Percentiles rank a stretch among this genome's conserved stretches.
phyloP scores from a whole-genome alignment of 2,113 vertebrate genomes.

The Odocoileus hemionus region DNA sequence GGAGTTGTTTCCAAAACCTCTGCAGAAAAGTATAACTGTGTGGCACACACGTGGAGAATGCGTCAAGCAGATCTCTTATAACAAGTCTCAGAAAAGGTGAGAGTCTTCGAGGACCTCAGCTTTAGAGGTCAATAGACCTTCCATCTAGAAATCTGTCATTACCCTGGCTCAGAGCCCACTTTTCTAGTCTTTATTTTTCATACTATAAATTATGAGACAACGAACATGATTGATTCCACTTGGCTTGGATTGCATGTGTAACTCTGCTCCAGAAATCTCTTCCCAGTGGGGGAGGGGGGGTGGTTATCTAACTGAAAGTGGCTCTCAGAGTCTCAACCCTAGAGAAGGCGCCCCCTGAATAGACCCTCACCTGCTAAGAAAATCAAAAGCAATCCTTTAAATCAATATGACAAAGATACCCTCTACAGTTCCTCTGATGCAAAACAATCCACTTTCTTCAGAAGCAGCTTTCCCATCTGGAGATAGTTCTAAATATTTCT shows the following conservation, averaged over 20 bases:
- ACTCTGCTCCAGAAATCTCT: not conserved
- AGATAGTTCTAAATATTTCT: slow-evolving; percentile 32
- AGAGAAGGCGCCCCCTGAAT: not conserved
- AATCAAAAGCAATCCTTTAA: not conserved
- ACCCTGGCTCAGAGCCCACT: not conserved
- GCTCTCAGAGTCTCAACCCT: not conserved
- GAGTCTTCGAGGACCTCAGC: not conserved
- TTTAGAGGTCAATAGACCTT: not conserved
- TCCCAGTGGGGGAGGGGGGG: not conserved
- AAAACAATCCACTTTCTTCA: slow-evolving; percentile 18
- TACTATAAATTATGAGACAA: not conserved
- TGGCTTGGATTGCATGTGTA: not conserved
- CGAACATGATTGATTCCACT: not conserved
- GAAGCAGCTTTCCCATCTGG: slow-evolving; percentile 5
- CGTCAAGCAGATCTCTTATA: not conserved
- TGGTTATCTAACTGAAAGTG: not conserved
- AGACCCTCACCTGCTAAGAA: not conserved
- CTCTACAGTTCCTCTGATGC: not conserved
- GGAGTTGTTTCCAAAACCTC: not conserved
- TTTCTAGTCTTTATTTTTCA: not conserved
- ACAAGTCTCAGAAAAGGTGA: not conserved
- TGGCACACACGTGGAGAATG: not conserved
- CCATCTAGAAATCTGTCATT: not conserved
- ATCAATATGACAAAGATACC: not conserved
- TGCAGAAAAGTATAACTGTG: not conserved